phyloP scores from a whole-genome alignment of 1,140 invertebrate species.

The Lepidurus packardi region DNA sequence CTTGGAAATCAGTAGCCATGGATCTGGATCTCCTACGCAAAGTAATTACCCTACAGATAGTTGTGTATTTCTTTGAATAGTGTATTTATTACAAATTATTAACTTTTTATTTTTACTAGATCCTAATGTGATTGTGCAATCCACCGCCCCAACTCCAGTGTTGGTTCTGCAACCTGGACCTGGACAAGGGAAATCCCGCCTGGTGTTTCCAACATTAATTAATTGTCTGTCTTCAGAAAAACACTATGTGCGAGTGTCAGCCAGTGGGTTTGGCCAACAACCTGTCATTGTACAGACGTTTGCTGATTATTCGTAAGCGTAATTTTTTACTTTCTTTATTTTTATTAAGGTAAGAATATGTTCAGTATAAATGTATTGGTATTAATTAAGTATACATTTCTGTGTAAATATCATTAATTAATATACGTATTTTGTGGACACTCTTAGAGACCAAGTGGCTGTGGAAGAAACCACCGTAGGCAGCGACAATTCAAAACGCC shows the following conservation, averaged over 20 bases:
- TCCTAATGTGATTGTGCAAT: conserved; percentile 28
- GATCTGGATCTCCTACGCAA: conserved; percentile 34
- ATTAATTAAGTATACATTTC: background rate
- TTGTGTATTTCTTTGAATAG: conserved; percentile 35
- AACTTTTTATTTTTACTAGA: background rate
- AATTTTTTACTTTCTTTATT: background rate
- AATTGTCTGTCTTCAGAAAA: background rate
- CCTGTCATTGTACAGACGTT: conserved; percentile 11
- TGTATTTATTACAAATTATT: conserved; percentile 24
- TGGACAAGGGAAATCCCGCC: conserved; percentile 1
- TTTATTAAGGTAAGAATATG: background rate
- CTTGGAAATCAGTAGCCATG: conserved; percentile 35
- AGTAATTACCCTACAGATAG: conserved; percentile 23
- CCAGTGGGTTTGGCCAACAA: conserved; percentile 8
- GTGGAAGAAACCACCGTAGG: background rate
- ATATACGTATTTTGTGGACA: background rate
- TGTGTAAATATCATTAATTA: background rate
- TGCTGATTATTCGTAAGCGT: conserved; percentile 12
- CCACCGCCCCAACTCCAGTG: conserved; percentile 32
- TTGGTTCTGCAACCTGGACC: conserved; percentile 30
- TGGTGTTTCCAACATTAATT: background rate
- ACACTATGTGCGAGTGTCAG: background rate
- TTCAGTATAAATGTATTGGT: background rate
- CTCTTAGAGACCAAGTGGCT: conserved; percentile 3
- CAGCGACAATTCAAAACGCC: background rate